Evolutionary conservation across 2,888 invertebrate genomes (phyloP).

Genomic region (Eupelmus urozonus): DNA sequence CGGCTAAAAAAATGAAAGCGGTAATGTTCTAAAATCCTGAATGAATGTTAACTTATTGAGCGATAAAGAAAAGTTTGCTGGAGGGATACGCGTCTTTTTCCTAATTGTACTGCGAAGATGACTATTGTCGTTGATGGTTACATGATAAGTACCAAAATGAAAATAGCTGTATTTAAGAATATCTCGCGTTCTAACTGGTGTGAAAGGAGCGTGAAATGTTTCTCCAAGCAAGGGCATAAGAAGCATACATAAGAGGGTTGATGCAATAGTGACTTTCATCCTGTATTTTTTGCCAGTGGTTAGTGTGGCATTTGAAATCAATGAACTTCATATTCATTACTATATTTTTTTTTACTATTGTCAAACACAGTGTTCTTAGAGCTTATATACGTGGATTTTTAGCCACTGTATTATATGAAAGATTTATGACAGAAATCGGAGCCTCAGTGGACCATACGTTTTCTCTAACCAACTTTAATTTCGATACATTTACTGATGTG

Average conservation of each 20-base stretch:
- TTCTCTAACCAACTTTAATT: slow-evolving; percentile 52
- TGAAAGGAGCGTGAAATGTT: slow-evolving; percentile 68
- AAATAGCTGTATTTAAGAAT: slow-evolving; percentile 69
- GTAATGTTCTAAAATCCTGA: slow-evolving; percentile 67
- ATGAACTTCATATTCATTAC: slow-evolving; percentile 51
- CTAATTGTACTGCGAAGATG: slow-evolving; percentile 59
- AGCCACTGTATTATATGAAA: slow-evolving; percentile 47
- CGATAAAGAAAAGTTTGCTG: slow-evolving; percentile 53
- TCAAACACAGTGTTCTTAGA: slow-evolving; percentile 60
- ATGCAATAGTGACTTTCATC: slow-evolving; percentile 72
- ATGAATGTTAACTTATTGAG: slow-evolving; percentile 67
- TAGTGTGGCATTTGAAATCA: slow-evolving; percentile 46
- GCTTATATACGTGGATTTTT: slow-evolving; percentile 47
- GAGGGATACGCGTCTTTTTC: slow-evolving; percentile 55
- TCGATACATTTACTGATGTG: slow-evolving; percentile 50
- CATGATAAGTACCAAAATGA: slow-evolving; percentile 64
- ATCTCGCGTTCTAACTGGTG: slow-evolving; percentile 67
- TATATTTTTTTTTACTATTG: slow-evolving; percentile 54
- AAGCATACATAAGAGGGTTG: slow-evolving; percentile 68
- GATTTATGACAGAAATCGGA: slow-evolving; percentile 56
- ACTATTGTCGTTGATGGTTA: slow-evolving; percentile 65
- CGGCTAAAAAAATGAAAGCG: slow-evolving; percentile 61
- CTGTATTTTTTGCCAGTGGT: slow-evolving; percentile 58
- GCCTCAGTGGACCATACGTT: slow-evolving; percentile 56
- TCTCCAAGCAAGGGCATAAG: slow-evolving; percentile 61